Conservation (phyloP, 2,888 invertebrate species). For the Aleiodes leptofemur region DNA sequence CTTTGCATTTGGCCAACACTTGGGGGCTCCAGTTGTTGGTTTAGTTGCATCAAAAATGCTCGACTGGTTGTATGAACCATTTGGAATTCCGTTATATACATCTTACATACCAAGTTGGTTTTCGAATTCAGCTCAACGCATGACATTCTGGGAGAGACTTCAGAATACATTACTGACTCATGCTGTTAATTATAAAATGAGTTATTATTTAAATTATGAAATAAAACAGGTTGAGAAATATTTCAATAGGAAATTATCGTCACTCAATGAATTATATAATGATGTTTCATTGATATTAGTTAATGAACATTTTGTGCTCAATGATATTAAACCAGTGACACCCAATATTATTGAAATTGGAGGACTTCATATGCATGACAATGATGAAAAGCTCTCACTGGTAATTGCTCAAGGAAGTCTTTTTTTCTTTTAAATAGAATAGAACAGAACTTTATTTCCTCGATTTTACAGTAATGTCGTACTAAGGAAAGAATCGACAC, state of each 20-base stretch:
- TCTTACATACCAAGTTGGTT: slow-evolving; percentile 60
- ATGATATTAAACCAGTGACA: slow-evolving; percentile 13
- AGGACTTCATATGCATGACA: slow-evolving; percentile 4
- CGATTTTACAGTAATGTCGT: no score
- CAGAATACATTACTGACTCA: slow-evolving; percentile 54
- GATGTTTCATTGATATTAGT: slow-evolving; percentile 9
- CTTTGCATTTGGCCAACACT: slow-evolving; percentile 62
- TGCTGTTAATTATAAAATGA: background rate
- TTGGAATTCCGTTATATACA: slow-evolving; percentile 62
- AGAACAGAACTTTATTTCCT: no score
- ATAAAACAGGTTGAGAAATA: background rate
- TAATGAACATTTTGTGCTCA: slow-evolving; percentile 7
- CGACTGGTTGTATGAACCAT: slow-evolving; percentile 63
- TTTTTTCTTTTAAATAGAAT: no score
- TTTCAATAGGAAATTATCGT: background rate
- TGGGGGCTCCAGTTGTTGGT: slow-evolving; percentile 63
- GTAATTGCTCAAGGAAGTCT: background rate
- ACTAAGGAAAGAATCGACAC: no score
- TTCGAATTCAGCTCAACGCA: slow-evolving; percentile 46
- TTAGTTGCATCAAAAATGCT: slow-evolving; percentile 57
- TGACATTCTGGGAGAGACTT: slow-evolving; percentile 65
- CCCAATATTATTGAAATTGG: slow-evolving; percentile 8
- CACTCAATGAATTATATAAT: slow-evolving; percentile 10
- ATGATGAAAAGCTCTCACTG: background rate
- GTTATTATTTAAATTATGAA: background rate